Evolutionary conservation across 2,113 vertebrate genomes (phyloP), one percentile per base, ranked within the genome.

Genomic region (Carlito syrichta): DNA sequence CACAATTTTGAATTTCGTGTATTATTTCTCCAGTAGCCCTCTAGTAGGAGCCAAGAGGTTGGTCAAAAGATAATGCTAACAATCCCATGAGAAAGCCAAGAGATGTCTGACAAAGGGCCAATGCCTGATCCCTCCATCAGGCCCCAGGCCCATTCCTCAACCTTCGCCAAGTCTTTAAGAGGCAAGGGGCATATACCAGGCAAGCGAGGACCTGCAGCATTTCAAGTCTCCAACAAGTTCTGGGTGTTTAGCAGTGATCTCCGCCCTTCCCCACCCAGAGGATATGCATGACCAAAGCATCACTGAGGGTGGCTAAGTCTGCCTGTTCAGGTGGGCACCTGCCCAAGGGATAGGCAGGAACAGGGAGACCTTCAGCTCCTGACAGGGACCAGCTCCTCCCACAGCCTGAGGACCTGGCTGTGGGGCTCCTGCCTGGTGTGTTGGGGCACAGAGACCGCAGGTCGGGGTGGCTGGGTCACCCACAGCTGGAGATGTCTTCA

Each of bases 141-240:
- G 58, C 16, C 17, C 30, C 7, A 0, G 0, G 38, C 9, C 38
- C 17, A 19, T 22, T 23, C 78, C 40, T 73, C 62, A 35, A 56
- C 56, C 58, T 38, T 52, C 22, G n/a, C 91, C n/a, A 62, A 52
- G 40, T 62, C 58, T n/a, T n/a, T 32, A 22, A 85, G 77, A 60
- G 76, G 43, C 45, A 6, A 68, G 69, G 35, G 79, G 45, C 38
- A 14, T 2, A 54, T 0, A 13, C 4, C 17, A 30, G 60, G 16
- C 93, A 86, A 78, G 66, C 92, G 71, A 63, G 35, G 62, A 56
- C 85, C 71, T 90, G 77, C 27, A 79, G 73, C 66, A 27, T 9
- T 52, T 23, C 84, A 85, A 48, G 43, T 54, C 66, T 27, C 68
- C 81, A 74, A 91, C 86, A 66, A 54, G 92, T 83, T 69, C 82